Evolutionary conservation across 2,797 vertebrate species (phyloP).

Genomic region (Spinibarbus caldwelli): DNA sequence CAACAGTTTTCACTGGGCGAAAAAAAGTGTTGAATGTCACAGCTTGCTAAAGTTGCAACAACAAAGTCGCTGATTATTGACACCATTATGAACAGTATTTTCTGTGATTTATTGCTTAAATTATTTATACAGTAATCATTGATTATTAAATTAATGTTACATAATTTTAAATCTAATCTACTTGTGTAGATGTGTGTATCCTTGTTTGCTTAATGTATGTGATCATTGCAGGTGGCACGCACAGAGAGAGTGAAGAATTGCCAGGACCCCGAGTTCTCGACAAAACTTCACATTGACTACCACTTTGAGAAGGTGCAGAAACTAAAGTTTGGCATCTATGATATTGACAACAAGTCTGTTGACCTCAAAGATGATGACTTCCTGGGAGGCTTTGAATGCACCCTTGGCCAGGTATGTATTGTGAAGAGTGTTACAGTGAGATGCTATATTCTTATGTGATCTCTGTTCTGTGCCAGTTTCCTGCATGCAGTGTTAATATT

Average conservation of each 20-base stretch:
- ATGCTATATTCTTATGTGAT: not conserved
- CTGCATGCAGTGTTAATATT: not conserved
- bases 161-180: not conserved
- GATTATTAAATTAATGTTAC: too few species aligned
- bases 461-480: not conserved
- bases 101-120: not conserved
- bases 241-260: slow-evolving; percentile 87
- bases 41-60: not conserved
- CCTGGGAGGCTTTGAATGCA: slow-evolving; percentile 88
- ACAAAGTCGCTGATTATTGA: not conserved
- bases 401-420: slow-evolving; percentile 86
- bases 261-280: slow-evolving; percentile 86
- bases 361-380: slow-evolving; percentile 88
- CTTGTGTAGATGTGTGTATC: not conserved
- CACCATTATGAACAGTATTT: not conserved
- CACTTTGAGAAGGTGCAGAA: slow-evolving; percentile 92
- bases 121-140: not conserved
- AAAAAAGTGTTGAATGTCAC: not conserved
- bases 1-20: not conserved
- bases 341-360: slow-evolving; percentile 88
- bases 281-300: slow-evolving; percentile 85
- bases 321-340: slow-evolving; percentile 86
- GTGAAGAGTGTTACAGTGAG: not conserved
- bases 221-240: slow-evolving; percentile 78
- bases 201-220: not conserved